A percentile compares a stretch with the other conserved stretches of the same genome.
phyloP scores from a whole-genome alignment of 2,888 invertebrate species.

The Platyscelio sp. region DNA sequence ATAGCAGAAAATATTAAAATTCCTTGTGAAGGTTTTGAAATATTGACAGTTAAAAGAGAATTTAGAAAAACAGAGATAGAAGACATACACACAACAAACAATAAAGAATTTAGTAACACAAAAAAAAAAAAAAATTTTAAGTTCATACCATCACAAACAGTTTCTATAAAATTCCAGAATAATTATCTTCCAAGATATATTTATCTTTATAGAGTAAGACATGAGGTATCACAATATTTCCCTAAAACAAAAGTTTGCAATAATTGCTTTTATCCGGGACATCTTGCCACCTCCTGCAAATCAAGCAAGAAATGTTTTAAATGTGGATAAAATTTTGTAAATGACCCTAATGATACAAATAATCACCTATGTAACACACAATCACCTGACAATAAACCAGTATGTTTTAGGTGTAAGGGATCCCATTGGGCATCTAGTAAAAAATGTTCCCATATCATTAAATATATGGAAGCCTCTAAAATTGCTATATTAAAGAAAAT shows the following conservation, averaged over 20 bases:
- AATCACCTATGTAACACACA: too few relatives aligned
- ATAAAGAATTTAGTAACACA: too few relatives aligned
- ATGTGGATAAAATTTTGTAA: neutral
- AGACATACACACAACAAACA: too few relatives aligned
- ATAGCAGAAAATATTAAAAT: too few relatives aligned
- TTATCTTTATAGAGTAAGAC: neutral
- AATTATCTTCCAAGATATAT: neutral
- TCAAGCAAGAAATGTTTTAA: neutral
- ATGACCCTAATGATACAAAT: too few relatives aligned
- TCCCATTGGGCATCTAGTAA: conserved; percentile 10
- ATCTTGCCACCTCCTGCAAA: neutral
- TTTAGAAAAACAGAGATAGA: too few relatives aligned
- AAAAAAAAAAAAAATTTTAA: too few relatives aligned
- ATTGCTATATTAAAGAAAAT: neutral
- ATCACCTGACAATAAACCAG: neutral
- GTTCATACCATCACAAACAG: neutral
- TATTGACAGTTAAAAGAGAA: too few relatives aligned
- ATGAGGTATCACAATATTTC: neutral
- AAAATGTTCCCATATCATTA: neutral
- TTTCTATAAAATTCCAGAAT: conserved; percentile 20
- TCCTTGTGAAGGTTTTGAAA: too few relatives aligned
- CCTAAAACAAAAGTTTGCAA: conserved; percentile 13
- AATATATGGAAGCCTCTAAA: neutral
- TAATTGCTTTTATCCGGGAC: neutral
- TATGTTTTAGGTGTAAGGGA: conserved; percentile 5